These are phyloP conservation scores for Cynoglossus semilaevis DNA, from an alignment of 2,113 vertebrate genomes.

Conservation along the genomic window DNA sequence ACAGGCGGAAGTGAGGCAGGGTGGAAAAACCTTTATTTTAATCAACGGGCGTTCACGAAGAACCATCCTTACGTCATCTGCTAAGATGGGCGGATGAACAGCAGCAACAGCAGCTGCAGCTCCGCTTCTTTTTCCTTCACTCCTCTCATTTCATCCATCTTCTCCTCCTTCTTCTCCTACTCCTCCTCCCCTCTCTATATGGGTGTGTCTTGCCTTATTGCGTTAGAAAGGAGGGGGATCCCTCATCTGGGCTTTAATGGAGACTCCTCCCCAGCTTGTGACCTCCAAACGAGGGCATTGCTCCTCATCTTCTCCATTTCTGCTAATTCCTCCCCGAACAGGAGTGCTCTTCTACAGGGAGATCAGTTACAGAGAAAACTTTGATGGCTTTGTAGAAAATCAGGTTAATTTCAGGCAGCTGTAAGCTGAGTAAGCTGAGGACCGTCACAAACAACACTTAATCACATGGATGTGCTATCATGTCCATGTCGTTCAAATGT, in stretches of 20 bases:
- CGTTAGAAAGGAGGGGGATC: slow-evolving; percentile 70
- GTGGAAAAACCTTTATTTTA: slow-evolving; percentile 5
- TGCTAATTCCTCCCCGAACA: slow-evolving; percentile 8
- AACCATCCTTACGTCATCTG: slow-evolving; percentile 61
- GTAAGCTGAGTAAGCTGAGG: neutral
- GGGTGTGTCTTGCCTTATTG: slow-evolving; percentile 75
- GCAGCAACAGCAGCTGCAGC: slow-evolving; percentile 23
- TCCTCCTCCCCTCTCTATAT: slow-evolving; percentile 49
- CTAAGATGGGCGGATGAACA: slow-evolving; percentile 57
- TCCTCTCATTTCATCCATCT: slow-evolving; percentile 51
- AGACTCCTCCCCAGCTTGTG: slow-evolving; percentile 59
- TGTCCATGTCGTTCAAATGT: slow-evolving; percentile 8
- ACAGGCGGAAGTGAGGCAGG: neutral
- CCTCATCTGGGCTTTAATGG: slow-evolving; percentile 60
- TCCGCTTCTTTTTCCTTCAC: slow-evolving; percentile 45
- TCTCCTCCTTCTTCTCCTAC: slow-evolving; percentile 19
- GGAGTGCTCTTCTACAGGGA: neutral
- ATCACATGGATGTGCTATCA: too few species aligned
- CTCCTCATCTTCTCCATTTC: slow-evolving; percentile 26
- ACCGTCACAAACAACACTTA: too few species aligned
- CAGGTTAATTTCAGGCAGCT: neutral
- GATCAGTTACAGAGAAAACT: neutral
- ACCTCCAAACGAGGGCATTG: slow-evolving; percentile 68
- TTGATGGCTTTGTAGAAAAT: neutral
- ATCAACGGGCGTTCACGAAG: slow-evolving; percentile 22